Percentiles rank a stretch among this genome's conserved stretches.
phyloP scores from a whole-genome alignment of 1,140 invertebrate species.

The Homarus americanus region DNA sequence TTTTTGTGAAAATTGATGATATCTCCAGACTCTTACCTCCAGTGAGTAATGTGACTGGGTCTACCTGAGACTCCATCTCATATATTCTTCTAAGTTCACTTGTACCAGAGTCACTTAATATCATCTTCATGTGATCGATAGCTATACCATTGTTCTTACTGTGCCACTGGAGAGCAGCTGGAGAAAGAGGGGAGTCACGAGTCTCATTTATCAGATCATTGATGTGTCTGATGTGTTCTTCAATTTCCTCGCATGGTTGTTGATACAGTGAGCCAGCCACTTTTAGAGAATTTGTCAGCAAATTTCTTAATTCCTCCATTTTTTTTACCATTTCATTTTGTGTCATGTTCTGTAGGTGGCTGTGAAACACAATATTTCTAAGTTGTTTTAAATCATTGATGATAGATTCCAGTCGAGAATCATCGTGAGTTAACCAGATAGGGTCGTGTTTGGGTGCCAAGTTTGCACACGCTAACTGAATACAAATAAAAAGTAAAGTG shows the following conservation, averaged over 20 bases:
- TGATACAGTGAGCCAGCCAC: not conserved
- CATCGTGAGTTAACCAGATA: not conserved
- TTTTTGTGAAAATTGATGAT: not conserved
- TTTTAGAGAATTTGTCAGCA: not conserved
- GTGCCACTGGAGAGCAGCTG: not conserved
- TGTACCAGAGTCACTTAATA: not conserved
- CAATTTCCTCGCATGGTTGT: not conserved
- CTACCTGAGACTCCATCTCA: not conserved
- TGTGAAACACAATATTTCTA: not conserved
- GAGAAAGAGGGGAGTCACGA: not conserved
- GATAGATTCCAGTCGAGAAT: not conserved
- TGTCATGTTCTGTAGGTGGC: not conserved
- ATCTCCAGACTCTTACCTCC: not conserved
- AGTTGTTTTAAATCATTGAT: not conserved
- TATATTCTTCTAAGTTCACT: not conserved
- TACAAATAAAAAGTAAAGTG: not conserved
- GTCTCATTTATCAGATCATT: not conserved
- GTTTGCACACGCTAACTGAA: not conserved
- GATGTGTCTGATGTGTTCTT: not conserved
- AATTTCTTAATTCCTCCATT: not conserved
- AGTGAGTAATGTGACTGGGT: not conserved
- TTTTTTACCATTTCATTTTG: not conserved
- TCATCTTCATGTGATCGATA: not conserved
- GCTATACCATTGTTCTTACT: not conserved
- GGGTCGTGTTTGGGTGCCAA: not conserved